Conservation (phyloP, 1,140 invertebrate genomes). For the Drosophila auraria region DNA sequence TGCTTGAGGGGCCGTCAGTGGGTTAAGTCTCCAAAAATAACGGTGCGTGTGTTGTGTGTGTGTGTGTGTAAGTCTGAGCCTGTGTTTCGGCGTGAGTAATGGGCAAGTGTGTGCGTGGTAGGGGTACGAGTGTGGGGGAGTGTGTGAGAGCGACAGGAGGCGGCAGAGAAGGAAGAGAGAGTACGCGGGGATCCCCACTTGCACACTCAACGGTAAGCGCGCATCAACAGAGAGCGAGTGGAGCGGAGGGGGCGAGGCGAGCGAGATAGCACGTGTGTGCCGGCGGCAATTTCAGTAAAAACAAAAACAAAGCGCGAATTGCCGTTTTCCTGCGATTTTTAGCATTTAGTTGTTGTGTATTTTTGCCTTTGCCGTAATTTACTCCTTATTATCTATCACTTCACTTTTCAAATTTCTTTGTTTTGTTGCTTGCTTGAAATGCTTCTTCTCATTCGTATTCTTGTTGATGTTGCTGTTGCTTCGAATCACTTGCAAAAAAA, state of each 20-base stretch:
- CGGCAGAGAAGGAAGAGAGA: slow-evolving; percentile 7
- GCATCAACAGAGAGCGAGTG: slow-evolving; percentile 28
- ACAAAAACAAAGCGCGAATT: slow-evolving; percentile 50
- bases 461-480: slow-evolving; percentile 19
- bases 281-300: slow-evolving; percentile 48
- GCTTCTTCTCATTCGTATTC: slow-evolving; percentile 15
- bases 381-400: slow-evolving; percentile 14
- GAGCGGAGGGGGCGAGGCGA: slow-evolving; percentile 14
- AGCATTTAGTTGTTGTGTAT: slow-evolving; percentile 39
- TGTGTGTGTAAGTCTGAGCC: slow-evolving; percentile 2
- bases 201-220: slow-evolving; percentile 46
- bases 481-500: slow-evolving; percentile 51
- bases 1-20: slow-evolving; percentile 3
- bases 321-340: slow-evolving; percentile 19
- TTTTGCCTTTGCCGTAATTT: slow-evolving; percentile 9
- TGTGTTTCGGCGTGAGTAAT: slow-evolving; percentile 1
- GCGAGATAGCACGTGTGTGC: slow-evolving; percentile 60
- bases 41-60: slow-evolving; percentile 3
- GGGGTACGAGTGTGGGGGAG: slow-evolving; percentile 1
- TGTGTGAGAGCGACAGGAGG: slow-evolving; percentile 1
- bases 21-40: slow-evolving; percentile 29
- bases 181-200: slow-evolving; percentile 31
- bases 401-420: slow-evolving; percentile 22
- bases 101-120: background rate
- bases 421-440: slow-evolving; percentile 25